Percentiles rank a stretch among this genome's conserved stretches.
Conservation (phyloP, 2,888 invertebrate species). For the Pammene aurita region DNA sequence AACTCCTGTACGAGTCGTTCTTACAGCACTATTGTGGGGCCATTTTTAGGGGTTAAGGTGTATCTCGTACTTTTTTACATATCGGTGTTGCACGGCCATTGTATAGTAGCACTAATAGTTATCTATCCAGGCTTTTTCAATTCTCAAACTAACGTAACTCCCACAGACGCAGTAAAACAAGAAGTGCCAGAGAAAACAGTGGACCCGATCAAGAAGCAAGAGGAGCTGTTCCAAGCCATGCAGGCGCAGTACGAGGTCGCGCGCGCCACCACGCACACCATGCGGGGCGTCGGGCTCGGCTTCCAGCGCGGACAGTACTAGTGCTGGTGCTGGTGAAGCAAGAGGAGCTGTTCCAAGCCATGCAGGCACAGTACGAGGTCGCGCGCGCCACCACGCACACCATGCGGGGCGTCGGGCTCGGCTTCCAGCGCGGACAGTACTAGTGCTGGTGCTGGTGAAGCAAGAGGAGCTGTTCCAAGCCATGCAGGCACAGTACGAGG, state of each 20-base stretch:
- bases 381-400: constrained; percentile 98
- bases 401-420: constrained; percentile 93
- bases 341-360: constrained; percentile 94
- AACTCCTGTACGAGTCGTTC: no score
- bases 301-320: constrained; percentile 82
- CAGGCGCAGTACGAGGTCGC: constrained; percentile 99
- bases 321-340: constrained; percentile 71
- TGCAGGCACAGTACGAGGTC: constrained; percentile 98
- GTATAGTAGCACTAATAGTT: no score
- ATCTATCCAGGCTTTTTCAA: no score
- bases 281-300: constrained; percentile 93
- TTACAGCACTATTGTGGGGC: no score
- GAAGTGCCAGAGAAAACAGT: constrained; percentile 65
- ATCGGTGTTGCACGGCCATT: no score
- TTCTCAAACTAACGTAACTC: constrained; percentile 18
- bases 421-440: constrained; percentile 84
- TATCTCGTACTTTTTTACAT: no score
- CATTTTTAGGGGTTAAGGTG: no score
- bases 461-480: constrained; percentile 94
- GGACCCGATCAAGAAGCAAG: constrained; percentile 87
- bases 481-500: constrained; percentile 98
- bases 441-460: constrained; percentile 58
- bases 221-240: constrained; percentile 96
- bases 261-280: constrained; percentile 97
- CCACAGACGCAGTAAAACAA: constrained; percentile 69